Percentiles rank a stretch among this genome's conserved stretches.
phyloP scores from a whole-genome alignment of 1,140 invertebrate genomes.

The Cyrtorhinus lividipennis region DNA sequence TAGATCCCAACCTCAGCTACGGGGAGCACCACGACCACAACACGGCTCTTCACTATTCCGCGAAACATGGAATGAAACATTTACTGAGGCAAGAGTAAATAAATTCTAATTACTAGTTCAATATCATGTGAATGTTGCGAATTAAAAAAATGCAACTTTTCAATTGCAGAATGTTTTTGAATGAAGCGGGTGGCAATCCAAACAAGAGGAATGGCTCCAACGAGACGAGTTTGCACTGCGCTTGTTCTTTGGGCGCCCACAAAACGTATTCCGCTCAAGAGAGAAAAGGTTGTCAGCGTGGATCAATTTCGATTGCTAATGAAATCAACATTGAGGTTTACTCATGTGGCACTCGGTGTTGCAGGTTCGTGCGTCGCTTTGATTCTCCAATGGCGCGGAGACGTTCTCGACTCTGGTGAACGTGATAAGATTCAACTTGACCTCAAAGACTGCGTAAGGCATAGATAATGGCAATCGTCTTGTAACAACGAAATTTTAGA shows the following conservation, averaged over 20 bases:
- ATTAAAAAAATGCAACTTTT: too few relatives aligned
- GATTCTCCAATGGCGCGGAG: conserved; percentile 46
- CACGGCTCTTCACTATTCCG: conserved; percentile 50
- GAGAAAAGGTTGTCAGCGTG: conserved; percentile 27
- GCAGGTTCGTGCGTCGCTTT: conserved; percentile 39
- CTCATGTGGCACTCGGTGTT: too few relatives aligned
- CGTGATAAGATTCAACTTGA: conserved; percentile 42
- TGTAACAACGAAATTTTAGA: not conserved
- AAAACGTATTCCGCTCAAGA: conserved; percentile 25
- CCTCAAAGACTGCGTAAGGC: conserved; percentile 42
- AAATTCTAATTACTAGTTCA: not conserved
- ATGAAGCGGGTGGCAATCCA: conserved; percentile 49
- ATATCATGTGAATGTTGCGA: not conserved
- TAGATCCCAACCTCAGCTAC: conserved; percentile 56
- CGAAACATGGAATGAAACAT: conserved; percentile 52
- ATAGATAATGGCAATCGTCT: not conserved
- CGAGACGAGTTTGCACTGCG: conserved; percentile 47
- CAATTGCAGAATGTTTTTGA: conserved; percentile 41
- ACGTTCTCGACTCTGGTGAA: conserved; percentile 35
- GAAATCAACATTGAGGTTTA: too few relatives aligned
- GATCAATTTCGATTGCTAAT: too few relatives aligned
- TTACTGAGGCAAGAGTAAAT: conserved; percentile 34
- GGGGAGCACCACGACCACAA: conserved; percentile 51
- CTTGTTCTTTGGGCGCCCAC: conserved; percentile 37
- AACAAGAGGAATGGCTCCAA: conserved; percentile 51